Evolutionary conservation across 2,113 vertebrate species (phyloP), one percentile per base, ranked within the genome.

Genomic region (Tretioscincus oriximinensis): DNA sequence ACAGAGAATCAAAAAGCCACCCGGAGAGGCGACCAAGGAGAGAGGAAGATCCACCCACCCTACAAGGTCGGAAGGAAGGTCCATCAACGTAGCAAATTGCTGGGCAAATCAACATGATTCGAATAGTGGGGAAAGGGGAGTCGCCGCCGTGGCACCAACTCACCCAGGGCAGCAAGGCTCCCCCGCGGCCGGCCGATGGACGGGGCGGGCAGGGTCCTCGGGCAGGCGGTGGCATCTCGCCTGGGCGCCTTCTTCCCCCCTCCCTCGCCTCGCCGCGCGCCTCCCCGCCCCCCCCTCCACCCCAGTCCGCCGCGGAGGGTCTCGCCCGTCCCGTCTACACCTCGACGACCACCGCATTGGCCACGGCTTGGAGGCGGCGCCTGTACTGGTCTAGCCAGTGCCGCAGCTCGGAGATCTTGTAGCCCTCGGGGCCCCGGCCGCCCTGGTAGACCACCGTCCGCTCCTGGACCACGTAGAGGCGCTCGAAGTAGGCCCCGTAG

Each of bases 401-500:
- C n/a, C 96, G 95, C 72, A 99, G 96, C 91, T 99, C 98, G 0
- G 97, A 97, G 83, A 99, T 97, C 91, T 97, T 97, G 95, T 99
- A 99, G 78, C 97, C 98, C 70, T 99, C 98, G 1, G 98, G 98
- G 67, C 98, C 98, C 22, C 98, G 93, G 87, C 96, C 97, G 31
- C 99, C 98, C 93, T 99, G 98, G 89, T 99, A 99, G 88, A 98
- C 96, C 86, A 99, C 95, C 85, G 91, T 95, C 83, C 95, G 95
- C 58, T 97, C 96, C 93, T 96, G 96, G 81, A 99, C 92, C 84
- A 99, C 92, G 84, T 99, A 99, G 86, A 99, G 97, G 91, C 99
- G 96, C 94, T 99, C 98, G 84, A 99, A 99, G 95, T 99, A 99
- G 61, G 99, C 99, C n/a, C 99, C 99, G 78, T 99, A 99, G 90